Evolutionary conservation across 2,888 invertebrate genomes (phyloP).

Genomic region (Platycnemis pennipes): DNA sequence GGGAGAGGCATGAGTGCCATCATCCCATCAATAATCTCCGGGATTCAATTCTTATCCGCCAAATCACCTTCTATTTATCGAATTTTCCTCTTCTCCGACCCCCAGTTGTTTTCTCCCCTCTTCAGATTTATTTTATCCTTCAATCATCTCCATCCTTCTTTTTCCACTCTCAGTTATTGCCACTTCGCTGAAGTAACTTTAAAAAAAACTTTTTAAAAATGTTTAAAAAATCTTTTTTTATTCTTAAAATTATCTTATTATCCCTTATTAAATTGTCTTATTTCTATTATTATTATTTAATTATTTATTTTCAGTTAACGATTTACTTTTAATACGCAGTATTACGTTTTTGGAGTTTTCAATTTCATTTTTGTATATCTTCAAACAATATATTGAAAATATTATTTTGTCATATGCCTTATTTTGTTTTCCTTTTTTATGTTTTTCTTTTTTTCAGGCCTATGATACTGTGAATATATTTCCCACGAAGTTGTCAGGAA

Average conservation of each 20-base stretch:
- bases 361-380: not conserved
- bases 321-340: too few species aligned
- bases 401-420: not conserved
- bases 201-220: too few species aligned
- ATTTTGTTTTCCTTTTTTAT: not conserved
- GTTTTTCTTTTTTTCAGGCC: not conserved
- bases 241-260: too few species aligned
- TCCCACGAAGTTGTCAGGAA: not conserved
- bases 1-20: not conserved
- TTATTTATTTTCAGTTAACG: not conserved
- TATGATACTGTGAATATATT: not conserved
- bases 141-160: not conserved
- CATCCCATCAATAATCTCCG: not conserved
- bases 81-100: not conserved
- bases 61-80: not conserved
- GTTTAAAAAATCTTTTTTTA: not conserved
- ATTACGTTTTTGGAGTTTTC: too few species aligned
- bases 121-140: not conserved
- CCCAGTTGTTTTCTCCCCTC: not conserved
- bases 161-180: not conserved
- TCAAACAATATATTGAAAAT: too few species aligned
- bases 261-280: too few species aligned
- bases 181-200: not conserved
- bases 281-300: not conserved
- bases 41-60: not conserved